These are phyloP conservation scores for Ploceus nigricollis DNA, from an alignment of 2,113 vertebrate genomes.

Conservation along the genomic window DNA sequence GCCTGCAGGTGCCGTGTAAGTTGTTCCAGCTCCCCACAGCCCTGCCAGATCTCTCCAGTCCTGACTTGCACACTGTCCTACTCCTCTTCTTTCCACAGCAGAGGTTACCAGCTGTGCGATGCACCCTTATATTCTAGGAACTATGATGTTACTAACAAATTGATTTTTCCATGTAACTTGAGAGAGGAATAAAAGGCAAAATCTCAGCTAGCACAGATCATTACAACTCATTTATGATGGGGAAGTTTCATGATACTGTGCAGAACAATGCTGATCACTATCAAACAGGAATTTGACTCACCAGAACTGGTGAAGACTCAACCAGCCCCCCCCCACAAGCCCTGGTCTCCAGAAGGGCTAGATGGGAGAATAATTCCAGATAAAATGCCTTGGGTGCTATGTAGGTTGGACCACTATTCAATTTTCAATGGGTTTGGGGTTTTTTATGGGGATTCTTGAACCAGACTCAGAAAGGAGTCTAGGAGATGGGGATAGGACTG, in stretches of 20 bases:
- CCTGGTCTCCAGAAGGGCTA: background rate
- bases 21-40: constrained; percentile 24
- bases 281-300: background rate
- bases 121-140: background rate
- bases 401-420: background rate
- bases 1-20: constrained; percentile 8
- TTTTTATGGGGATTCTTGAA: background rate
- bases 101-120: constrained; percentile 24
- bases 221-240: background rate
- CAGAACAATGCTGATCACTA: background rate
- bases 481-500: fast-evolving
- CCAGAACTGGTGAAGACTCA: background rate
- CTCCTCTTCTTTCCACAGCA: background rate
- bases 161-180: constrained; percentile 40
- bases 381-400: background rate
- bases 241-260: background rate
- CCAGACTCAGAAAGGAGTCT: background rate
- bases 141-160: constrained; percentile 5
- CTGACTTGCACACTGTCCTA: constrained; percentile 24
- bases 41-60: constrained; percentile 46
- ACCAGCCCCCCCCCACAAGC: background rate
- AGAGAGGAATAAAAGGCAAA: constrained; percentile 46
- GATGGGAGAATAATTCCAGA: background rate
- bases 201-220: constrained; percentile 6
- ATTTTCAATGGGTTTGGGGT: background rate